Percentiles rank a stretch among this genome's conserved stretches.
These are phyloP conservation scores for Prunella fulvescens DNA, from an alignment of 2,113 vertebrate genomes.

Conservation along the genomic window DNA sequence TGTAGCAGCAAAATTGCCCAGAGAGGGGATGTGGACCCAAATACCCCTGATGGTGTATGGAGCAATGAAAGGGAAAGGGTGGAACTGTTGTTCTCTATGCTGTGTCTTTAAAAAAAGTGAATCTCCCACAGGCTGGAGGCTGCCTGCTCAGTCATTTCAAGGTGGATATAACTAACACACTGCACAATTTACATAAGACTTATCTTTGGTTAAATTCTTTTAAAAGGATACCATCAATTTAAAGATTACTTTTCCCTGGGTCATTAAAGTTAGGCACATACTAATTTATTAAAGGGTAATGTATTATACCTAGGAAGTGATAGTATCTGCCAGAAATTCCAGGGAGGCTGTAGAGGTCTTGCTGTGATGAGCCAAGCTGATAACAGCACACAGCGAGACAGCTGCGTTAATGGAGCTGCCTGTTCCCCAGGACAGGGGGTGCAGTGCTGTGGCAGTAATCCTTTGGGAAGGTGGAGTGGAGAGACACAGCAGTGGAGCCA, in stretches of 20 bases:
- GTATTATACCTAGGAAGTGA: constrained; percentile 28
- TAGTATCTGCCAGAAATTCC: constrained; percentile 43
- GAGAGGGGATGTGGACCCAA: not conserved
- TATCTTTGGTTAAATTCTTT: constrained; percentile 17
- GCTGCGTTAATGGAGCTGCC: not conserved
- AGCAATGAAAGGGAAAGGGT: not conserved
- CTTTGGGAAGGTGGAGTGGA: not conserved
- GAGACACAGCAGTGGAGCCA: not conserved
- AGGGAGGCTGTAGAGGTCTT: constrained; percentile 2
- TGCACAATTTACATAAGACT: not conserved
- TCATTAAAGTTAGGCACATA: constrained; percentile 22
- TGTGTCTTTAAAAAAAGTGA: not conserved
- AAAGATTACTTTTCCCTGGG: constrained; percentile 1
- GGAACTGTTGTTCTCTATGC: not conserved
- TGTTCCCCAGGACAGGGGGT: not conserved
- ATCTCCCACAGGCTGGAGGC: not conserved
- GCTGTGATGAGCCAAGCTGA: constrained; percentile 14
- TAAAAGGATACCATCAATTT: constrained; percentile 20
- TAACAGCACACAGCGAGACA: not conserved
- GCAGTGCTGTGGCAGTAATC: not conserved
- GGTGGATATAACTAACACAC: not conserved
- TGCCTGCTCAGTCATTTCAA: not conserved
- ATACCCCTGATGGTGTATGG: not conserved
- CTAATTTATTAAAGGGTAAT: constrained; percentile 39
- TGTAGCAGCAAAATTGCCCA: not conserved